phyloP scores from a whole-genome alignment of 2,113 vertebrate genomes.

The Girardinichthys multiradiatus region DNA sequence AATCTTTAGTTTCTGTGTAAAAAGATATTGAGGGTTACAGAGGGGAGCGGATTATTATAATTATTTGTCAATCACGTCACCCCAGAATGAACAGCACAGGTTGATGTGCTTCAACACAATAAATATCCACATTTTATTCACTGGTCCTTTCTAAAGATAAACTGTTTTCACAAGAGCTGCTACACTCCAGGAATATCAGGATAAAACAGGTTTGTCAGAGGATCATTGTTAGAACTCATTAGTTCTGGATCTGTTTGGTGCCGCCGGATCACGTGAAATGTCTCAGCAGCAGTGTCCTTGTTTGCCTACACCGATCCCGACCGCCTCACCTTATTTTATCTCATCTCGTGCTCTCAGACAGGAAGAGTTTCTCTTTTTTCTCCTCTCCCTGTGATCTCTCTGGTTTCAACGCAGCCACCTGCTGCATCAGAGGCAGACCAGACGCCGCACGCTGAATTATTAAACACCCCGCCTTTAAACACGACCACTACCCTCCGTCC shows the following conservation, averaged over 20 bases:
- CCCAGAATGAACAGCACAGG: neutral
- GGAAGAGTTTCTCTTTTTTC: constrained; percentile 23
- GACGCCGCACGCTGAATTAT: constrained; percentile 50
- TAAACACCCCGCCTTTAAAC: constrained; percentile 40
- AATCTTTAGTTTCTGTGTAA: no score
- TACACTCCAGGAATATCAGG: no score
- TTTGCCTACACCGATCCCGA: neutral
- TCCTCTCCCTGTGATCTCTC: constrained; percentile 31
- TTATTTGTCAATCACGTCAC: no score
- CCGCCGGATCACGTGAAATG: neutral
- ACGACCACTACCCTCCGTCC: constrained; percentile 18
- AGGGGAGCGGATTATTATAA: no score
- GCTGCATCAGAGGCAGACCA: constrained; percentile 51
- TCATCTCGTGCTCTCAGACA: constrained; percentile 5
- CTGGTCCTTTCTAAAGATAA: no score
- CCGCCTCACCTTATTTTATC: constrained; percentile 5
- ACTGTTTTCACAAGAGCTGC: no score
- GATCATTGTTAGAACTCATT: no score
- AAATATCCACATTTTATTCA: no score
- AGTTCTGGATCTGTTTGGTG: neutral
- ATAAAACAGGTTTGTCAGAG: no score
- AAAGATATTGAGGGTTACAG: no score
- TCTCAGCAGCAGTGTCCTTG: constrained; percentile 3
- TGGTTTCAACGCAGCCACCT: constrained; percentile 44
- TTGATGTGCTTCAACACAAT: no score